Evolutionary conservation across 2,797 vertebrate species (phyloP), one percentile per base, ranked within the genome.

Genomic region (Crocodylus rhombifer): DNA sequence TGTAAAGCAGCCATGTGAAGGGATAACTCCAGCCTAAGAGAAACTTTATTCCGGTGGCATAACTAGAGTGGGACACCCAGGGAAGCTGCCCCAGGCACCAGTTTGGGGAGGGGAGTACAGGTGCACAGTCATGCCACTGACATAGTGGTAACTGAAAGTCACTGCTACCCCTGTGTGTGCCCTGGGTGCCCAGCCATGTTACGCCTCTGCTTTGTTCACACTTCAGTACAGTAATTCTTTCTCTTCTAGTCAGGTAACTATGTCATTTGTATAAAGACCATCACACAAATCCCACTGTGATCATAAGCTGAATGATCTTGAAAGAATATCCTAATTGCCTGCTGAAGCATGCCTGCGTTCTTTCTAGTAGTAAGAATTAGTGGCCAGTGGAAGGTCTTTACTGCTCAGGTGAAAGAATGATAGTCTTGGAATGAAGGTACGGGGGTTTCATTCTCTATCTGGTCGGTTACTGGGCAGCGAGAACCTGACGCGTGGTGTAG

Each of bases 301-400:
- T 90, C 73, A 90, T 51, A 14, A 93, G 58, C 79, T 80, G 77
- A 86, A 79, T 84, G 88, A 84, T 3, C 14, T 80, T n/a, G 80
- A 86, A 96, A 87, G 87, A 20, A 2, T 89, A 69, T 89, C 78
- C 60, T 89, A 87, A 82, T 80, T 23, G 63, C 84, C 76, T 82
- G 58, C 30, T 92, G 90, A 93, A 91, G 87, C 42, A 76, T 85
- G 88, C 86, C 75, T 84, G n/a, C 82, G 30, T 87, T 91, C 92
- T 87, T 94, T 92, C 92, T 90, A 95, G n/a, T 15, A 94, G 87
- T 87, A 93, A 69, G 85, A 82, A 65, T 87, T 87, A 92, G 80
- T 78, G 82, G 77, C 80, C 64, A 83, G 2, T 80, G 77, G 78
- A 91, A 28, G 61, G 57, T 83, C 94, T 90, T 80, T 33, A 18